Conservation (phyloP, 2,113 vertebrate species). For the Lynx canadensis region DNA sequence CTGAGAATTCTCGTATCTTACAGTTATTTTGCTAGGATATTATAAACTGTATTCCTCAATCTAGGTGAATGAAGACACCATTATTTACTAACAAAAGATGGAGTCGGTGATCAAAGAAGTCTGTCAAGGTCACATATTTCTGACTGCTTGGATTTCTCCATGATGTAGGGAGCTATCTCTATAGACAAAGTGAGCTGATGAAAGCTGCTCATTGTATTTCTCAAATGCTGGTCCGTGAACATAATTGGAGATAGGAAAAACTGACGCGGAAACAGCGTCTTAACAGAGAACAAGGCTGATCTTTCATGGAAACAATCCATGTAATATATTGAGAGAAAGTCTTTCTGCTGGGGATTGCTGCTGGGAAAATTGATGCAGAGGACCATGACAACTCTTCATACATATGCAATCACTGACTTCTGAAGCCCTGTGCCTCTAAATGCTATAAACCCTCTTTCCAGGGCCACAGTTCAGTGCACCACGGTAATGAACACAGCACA, state of each 20-base stretch:
- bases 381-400: not conserved
- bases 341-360: not conserved
- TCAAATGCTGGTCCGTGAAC: not conserved
- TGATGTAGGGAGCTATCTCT: not conserved
- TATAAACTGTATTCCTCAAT: not conserved
- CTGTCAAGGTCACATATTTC: not conserved
- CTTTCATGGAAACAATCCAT: slow-evolving; percentile 62
- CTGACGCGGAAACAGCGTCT: slow-evolving; percentile 5
- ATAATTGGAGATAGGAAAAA: slow-evolving; percentile 51
- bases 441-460: not conserved
- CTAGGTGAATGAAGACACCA: not conserved
- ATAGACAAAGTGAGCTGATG: not conserved
- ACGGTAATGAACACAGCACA: not conserved
- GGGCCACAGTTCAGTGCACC: not conserved
- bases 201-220: slow-evolving; percentile 28
- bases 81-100: slow-evolving; percentile 36
- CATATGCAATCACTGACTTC: not conserved
- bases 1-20: not conserved
- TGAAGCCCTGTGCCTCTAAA: not conserved
- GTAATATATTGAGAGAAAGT: not conserved
- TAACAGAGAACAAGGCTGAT: slow-evolving; percentile 59
- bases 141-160: not conserved
- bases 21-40: not conserved
- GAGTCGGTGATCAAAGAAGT: not conserved
- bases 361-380: not conserved